A percentile compares a stretch with the other conserved stretches of the same genome.
Evolutionary conservation across 2,113 vertebrate species (phyloP).

Genomic region (Motacilla tschutschensis): DNA sequence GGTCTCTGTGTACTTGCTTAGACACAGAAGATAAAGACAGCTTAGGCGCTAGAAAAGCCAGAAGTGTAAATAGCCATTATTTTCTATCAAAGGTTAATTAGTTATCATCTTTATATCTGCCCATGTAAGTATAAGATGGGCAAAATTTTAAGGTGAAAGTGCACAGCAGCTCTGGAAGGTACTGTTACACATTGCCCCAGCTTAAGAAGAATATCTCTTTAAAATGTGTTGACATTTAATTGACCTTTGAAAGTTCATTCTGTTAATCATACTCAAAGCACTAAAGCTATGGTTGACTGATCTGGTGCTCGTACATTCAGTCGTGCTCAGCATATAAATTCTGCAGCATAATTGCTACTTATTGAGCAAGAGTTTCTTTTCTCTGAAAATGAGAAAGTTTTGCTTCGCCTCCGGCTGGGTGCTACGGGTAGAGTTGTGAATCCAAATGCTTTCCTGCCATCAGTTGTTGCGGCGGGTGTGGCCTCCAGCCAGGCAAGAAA

Average conservation of each 20-base stretch:
- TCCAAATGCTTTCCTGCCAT: slow-evolving; percentile 71
- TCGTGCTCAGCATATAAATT: slow-evolving; percentile 82
- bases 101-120: neutral
- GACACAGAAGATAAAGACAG: neutral
- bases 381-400: slow-evolving; percentile 63
- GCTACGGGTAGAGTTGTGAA: slow-evolving; percentile 53
- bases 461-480: slow-evolving; percentile 68
- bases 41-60: neutral
- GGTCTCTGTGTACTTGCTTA: neutral
- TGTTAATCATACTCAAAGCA: slow-evolving; percentile 83
- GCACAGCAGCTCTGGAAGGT: slow-evolving; percentile 10
- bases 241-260: slow-evolving; percentile 82
- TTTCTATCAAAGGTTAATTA: slow-evolving; percentile 20
- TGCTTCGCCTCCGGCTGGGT: slow-evolving; percentile 61
- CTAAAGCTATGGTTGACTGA: slow-evolving; percentile 75
- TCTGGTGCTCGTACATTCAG: slow-evolving; percentile 71
- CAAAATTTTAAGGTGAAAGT: slow-evolving; percentile 29
- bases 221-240: slow-evolving; percentile 82
- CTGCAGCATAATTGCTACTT: slow-evolving; percentile 75
- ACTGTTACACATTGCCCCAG: slow-evolving; percentile 35
- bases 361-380: slow-evolving; percentile 74
- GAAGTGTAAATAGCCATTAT: neutral
- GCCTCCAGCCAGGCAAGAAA: slow-evolving; percentile 67
- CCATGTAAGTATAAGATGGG: neutral
- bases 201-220: slow-evolving; percentile 69